Conservation (phyloP, 2,888 invertebrate genomes). For the Dastarcus helophoroides region DNA sequence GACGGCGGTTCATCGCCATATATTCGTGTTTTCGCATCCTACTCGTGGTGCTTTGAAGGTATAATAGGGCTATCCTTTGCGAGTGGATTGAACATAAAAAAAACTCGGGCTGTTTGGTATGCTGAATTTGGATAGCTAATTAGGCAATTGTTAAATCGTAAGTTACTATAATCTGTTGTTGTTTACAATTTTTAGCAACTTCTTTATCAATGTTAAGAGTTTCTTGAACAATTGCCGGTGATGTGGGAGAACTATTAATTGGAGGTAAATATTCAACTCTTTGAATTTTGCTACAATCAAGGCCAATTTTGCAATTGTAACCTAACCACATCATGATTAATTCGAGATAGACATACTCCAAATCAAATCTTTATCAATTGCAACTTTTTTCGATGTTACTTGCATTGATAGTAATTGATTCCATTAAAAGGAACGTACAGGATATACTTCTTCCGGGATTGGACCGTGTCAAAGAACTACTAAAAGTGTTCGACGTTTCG, state of each 20-base stretch:
- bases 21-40: too few species aligned
- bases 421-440: too few species aligned
- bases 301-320: conserved; percentile 16
- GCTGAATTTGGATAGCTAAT: conserved; percentile 21
- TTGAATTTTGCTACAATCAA: conserved; percentile 18
- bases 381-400: too few species aligned
- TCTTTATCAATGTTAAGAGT: conserved; percentile 18
- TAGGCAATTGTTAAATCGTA: conserved; percentile 25
- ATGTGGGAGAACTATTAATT: conserved; percentile 25
- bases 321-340: conserved; percentile 22
- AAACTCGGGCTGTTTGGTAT: conserved; percentile 15
- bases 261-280: conserved; percentile 22
- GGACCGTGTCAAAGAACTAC: too few species aligned
- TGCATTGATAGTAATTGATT: too few species aligned
- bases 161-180: conserved; percentile 21
- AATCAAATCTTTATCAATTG: conserved; percentile 18
- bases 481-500: too few species aligned
- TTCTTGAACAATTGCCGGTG: conserved; percentile 21
- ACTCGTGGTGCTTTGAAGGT: too few species aligned
- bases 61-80: too few species aligned
- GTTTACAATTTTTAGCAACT: conserved; percentile 20
- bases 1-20: too few species aligned
- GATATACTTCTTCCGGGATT: too few species aligned
- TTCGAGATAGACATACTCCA: conserved; percentile 15
- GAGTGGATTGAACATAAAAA: too few species aligned